Conservation (phyloP, 2,113 vertebrate genomes). For the Chionis minor region DNA sequence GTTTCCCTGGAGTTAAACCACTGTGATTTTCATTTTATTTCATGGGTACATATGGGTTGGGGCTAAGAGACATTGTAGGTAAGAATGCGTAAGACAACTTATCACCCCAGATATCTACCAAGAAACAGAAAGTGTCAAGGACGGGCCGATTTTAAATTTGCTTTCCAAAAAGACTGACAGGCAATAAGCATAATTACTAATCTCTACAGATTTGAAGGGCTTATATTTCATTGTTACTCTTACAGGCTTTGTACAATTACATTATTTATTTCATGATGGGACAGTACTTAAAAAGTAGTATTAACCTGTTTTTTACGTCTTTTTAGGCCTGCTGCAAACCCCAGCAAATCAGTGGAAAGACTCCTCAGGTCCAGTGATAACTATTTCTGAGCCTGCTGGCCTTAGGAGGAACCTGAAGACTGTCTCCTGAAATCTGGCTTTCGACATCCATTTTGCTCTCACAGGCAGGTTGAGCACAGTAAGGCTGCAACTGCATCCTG, state of each 20-base stretch:
- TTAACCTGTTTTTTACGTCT: rapidly evolving
- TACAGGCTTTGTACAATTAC: not conserved
- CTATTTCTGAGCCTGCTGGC: not conserved
- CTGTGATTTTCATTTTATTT: not conserved
- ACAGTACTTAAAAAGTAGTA: not conserved
- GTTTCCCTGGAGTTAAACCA: not conserved
- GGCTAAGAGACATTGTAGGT: not conserved
- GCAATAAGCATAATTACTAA: not conserved
- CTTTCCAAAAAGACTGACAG: not conserved
- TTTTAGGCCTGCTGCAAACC: not conserved
- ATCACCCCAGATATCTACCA: not conserved
- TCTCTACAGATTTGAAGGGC: not conserved
- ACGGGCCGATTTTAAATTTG: not conserved
- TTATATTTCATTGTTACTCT: not conserved
- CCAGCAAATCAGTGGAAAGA: not conserved
- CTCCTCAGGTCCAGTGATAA: not conserved
- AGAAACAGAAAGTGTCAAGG: not conserved
- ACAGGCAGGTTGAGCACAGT: not conserved
- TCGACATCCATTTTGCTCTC: not conserved
- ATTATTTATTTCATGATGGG: not conserved
- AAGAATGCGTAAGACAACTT: not conserved
- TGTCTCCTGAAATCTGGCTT: not conserved
- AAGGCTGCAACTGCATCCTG: not conserved
- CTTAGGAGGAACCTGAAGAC: not conserved
- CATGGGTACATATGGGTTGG: not conserved